A percentile compares a stretch with the other conserved stretches of the same genome.
These are phyloP conservation scores for Drosophila meridiana DNA, from an alignment of 2,888 invertebrate species.

Conservation along the genomic window DNA sequence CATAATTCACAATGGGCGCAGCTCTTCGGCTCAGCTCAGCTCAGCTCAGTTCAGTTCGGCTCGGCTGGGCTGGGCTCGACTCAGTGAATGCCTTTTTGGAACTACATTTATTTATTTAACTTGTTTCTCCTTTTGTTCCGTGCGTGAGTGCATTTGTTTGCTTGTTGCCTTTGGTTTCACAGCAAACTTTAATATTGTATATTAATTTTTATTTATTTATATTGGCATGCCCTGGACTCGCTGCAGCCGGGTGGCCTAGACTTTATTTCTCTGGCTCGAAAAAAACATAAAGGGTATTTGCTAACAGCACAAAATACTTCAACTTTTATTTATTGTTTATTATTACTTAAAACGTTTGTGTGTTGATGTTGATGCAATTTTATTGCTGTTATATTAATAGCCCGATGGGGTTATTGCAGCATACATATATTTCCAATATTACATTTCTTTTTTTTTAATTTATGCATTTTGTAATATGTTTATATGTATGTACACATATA, in stretches of 20 bases:
- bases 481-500: conserved; percentile 12
- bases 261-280: not conserved
- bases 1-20: conserved; percentile 10
- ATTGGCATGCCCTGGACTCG: not conserved
- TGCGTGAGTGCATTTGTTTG: conserved; percentile 24
- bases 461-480: conserved; percentile 36
- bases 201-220: conserved; percentile 44
- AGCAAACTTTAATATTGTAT: conserved; percentile 36
- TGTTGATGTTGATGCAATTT: conserved; percentile 4
- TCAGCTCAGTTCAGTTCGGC: not conserved
- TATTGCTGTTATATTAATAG: conserved; percentile 10
- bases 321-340: conserved; percentile 2
- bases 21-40: conserved; percentile 1
- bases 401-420: conserved; percentile 25
- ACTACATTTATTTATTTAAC: conserved; percentile 55
- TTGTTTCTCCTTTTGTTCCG: conserved; percentile 29
- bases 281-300: not conserved
- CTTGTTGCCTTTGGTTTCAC: conserved; percentile 19
- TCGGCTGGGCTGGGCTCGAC: not conserved
- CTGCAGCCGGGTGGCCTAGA: not conserved
- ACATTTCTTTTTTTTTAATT: conserved; percentile 36
- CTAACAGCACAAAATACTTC: not conserved
- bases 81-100: conserved; percentile 30
- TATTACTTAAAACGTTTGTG: conserved; percentile 19
- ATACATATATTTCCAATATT: conserved; percentile 50